These are phyloP conservation scores for Agrochola circellaris DNA, from an alignment of 2,888 invertebrate genomes.

Conservation along the genomic window DNA sequence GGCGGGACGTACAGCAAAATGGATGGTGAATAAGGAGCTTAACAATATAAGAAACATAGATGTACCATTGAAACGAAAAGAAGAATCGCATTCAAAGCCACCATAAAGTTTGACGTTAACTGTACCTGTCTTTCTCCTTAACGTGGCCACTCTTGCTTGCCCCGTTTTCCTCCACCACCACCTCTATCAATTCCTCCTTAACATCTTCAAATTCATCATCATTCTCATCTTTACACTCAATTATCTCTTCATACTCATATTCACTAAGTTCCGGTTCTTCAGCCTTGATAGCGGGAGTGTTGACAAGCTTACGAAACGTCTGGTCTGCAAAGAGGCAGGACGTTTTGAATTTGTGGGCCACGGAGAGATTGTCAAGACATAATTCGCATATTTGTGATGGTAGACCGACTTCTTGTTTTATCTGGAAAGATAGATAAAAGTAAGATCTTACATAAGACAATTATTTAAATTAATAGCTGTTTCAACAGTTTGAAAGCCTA, in stretches of 20 bases:
- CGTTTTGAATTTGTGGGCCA: conserved; percentile 76
- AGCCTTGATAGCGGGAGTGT: conserved; percentile 59
- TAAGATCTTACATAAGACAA: neutral
- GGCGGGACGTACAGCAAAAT: too few species aligned
- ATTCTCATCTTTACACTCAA: conserved; percentile 44
- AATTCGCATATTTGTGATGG: conserved; percentile 73
- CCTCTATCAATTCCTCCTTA: conserved; percentile 25
- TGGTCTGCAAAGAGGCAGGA: conserved; percentile 72
- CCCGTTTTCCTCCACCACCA: conserved; percentile 4
- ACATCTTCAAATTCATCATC: conserved; percentile 47
- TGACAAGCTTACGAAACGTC: conserved; percentile 64
- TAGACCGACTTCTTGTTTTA: conserved; percentile 65
- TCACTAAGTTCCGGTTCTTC: conserved; percentile 56
- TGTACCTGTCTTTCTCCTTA: conserved; percentile 47
- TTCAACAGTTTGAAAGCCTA: neutral
- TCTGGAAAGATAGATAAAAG: conserved; percentile 38
- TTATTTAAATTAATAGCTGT: neutral
- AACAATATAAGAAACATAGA: too few species aligned
- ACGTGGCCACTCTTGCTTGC: neutral
- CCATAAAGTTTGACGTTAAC: neutral
- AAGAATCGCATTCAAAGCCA: too few species aligned
- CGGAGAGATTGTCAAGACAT: conserved; percentile 70
- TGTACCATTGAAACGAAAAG: neutral
- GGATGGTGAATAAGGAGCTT: too few species aligned
- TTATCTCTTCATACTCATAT: conserved; percentile 29